Evolutionary conservation across 2,888 invertebrate genomes (phyloP).

Genomic region (Dryobotodes eremita): DNA sequence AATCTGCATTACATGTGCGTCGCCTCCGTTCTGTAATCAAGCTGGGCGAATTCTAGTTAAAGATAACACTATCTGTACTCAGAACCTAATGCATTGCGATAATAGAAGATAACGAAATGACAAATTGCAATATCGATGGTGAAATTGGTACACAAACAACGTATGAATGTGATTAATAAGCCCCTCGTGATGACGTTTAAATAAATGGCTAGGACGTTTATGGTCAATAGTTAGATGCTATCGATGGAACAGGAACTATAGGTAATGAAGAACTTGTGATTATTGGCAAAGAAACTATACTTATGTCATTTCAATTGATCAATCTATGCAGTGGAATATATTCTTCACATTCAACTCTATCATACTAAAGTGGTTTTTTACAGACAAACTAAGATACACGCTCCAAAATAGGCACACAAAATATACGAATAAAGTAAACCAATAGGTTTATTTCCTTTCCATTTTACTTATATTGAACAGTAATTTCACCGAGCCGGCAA

Average conservation of each 20-base stretch:
- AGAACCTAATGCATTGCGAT: slow-evolving; percentile 86
- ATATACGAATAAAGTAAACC: neutral
- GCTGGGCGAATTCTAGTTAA: slow-evolving; percentile 76
- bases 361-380: neutral
- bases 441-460: slow-evolving; percentile 12
- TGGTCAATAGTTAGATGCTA: slow-evolving; percentile 11
- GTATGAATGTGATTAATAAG: slow-evolving; percentile 61
- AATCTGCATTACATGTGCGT: slow-evolving; percentile 58
- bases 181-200: slow-evolving; percentile 41
- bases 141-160: slow-evolving; percentile 67
- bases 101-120: slow-evolving; percentile 82
- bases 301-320: neutral
- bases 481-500: slow-evolving; percentile 40
- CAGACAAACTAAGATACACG: neutral
- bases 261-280: neutral
- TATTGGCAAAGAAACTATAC: neutral
- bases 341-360: neutral
- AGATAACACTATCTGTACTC: slow-evolving; percentile 85
- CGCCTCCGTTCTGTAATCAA: slow-evolving; percentile 65
- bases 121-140: slow-evolving; percentile 84
- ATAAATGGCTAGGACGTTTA: slow-evolving; percentile 23
- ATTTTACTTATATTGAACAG: slow-evolving; percentile 18
- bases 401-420: neutral
- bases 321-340: neutral
- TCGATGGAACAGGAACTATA: neutral